Conservation (phyloP, 2,888 invertebrate genomes). For the Danaus chrysippus region DNA sequence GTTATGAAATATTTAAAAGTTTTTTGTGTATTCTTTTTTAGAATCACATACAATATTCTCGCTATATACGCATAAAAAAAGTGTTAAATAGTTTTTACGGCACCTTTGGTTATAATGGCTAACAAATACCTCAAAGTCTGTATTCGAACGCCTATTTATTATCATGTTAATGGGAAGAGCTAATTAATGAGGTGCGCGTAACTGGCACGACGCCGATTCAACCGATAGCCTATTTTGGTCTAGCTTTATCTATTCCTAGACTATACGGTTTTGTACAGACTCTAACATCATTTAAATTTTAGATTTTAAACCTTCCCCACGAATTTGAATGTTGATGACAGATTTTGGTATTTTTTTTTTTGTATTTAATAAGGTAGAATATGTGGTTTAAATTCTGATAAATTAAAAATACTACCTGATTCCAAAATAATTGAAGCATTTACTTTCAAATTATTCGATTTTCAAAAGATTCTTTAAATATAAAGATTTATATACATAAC, state of each 20-base stretch:
- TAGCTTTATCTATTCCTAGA: constrained; percentile 17
- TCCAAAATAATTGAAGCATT: no score
- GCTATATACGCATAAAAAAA: neutral
- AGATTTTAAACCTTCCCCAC: no score
- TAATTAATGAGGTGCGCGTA: constrained; percentile 67
- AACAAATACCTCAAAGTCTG: constrained; percentile 25
- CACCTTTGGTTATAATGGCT: constrained; percentile 1
- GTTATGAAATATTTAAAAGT: no score
- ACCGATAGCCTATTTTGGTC: constrained; percentile 56
- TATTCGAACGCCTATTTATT: constrained; percentile 57
- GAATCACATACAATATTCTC: no score
- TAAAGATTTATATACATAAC: no score
- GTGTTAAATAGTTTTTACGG: neutral
- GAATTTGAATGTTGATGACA: neutral
- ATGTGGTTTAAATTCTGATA: no score
- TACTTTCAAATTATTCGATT: no score
- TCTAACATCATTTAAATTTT: no score
- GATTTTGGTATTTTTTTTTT: no score
- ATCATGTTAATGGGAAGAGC: constrained; percentile 52
- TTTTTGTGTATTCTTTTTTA: no score
- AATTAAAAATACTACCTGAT: no score
- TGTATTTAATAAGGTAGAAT: neutral
- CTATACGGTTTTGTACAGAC: constrained; percentile 15
- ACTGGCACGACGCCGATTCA: constrained; percentile 44
- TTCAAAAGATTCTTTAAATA: no score